Percentiles rank a stretch among this genome's conserved stretches.
Conservation (phyloP, 2,797 vertebrate genomes). For the Xiphophorus birchmanni region DNA sequence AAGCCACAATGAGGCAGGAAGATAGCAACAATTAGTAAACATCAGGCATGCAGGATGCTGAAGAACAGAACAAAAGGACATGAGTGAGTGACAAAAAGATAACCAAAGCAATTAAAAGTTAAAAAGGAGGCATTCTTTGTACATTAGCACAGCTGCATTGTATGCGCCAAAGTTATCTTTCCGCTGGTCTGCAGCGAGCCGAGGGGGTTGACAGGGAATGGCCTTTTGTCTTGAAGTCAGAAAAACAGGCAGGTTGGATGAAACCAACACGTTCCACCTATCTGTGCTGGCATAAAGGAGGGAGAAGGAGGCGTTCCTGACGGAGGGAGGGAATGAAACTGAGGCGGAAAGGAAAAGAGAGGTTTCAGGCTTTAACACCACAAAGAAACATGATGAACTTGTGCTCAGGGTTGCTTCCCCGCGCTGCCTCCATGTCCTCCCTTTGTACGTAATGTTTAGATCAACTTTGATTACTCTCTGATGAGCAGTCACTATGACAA, state of each 20-base stretch:
- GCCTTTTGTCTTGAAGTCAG: conserved; percentile 64
- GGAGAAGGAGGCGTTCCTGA: conserved; percentile 51
- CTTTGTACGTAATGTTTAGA: conserved; percentile 35
- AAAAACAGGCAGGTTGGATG: conserved; percentile 60
- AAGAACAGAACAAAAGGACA: conserved; percentile 42
- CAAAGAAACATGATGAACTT: conserved; percentile 15
- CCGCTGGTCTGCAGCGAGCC: conserved; percentile 32
- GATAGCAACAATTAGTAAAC: conserved; percentile 50
- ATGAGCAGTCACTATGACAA: conserved; percentile 69
- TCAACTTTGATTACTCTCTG: conserved; percentile 61
- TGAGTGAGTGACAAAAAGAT: conserved; percentile 45
- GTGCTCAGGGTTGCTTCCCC: neutral
- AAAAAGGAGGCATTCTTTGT: conserved; percentile 32
- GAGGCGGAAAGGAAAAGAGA: conserved; percentile 29
- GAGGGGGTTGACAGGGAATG: conserved; percentile 41
- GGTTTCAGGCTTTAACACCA: conserved; percentile 21
- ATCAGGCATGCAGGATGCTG: conserved; percentile 35
- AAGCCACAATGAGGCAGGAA: conserved; percentile 12
- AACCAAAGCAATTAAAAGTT: conserved; percentile 61
- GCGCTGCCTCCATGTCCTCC: conserved; percentile 11
- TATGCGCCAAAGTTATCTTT: conserved; percentile 46
- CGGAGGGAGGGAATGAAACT: conserved; percentile 34
- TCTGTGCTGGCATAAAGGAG: conserved; percentile 36
- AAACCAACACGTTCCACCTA: conserved; percentile 53
- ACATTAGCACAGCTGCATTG: conserved; percentile 37